phyloP scores from a whole-genome alignment of 2,797 vertebrate species.

The Diplodus puntazzo region DNA sequence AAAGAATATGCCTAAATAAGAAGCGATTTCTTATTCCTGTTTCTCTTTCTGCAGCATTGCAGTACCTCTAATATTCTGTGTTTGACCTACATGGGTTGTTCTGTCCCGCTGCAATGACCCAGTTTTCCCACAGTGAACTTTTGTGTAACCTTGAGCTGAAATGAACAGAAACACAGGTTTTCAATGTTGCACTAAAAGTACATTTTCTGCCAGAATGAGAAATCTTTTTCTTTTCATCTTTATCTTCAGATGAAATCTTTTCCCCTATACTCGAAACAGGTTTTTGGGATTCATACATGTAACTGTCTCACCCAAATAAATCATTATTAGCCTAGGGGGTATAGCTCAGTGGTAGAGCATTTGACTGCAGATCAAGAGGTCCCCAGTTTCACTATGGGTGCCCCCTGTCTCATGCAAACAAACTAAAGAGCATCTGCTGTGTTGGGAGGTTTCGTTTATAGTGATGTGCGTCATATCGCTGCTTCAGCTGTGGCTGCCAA shows the following conservation, averaged over 20 bases:
- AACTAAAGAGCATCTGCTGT: not conserved
- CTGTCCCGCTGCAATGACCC: slow-evolving; percentile 5
- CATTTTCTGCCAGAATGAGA: not conserved
- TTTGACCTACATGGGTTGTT: slow-evolving; percentile 5
- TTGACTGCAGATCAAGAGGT: slow-evolving; percentile 81
- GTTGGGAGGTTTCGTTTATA: slow-evolving; percentile 5
- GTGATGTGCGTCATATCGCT: slow-evolving; percentile 38
- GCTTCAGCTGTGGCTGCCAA: slow-evolving; percentile 9
- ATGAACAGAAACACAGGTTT: not conserved
- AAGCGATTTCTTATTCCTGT: not conserved
- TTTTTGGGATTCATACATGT: not conserved
- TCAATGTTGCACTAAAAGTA: not conserved
- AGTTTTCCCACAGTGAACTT: slow-evolving; percentile 21
- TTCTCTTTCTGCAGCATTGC: not conserved
- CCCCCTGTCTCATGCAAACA: slow-evolving; percentile 41
- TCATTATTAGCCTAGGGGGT: not conserved
- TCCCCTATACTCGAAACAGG: not conserved
- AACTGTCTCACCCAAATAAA: not conserved
- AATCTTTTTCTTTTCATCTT: not conserved
- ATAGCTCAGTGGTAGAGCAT: slow-evolving; percentile 78
- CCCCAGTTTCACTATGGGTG: slow-evolving; percentile 74
- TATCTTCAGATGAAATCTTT: not conserved
- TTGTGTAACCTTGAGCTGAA: not conserved
- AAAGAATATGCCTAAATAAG: not conserved
- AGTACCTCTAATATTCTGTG: not conserved